Evolutionary conservation across 2,797 vertebrate genomes (phyloP).

Genomic region (Poeciliopsis paucimaculata): DNA sequence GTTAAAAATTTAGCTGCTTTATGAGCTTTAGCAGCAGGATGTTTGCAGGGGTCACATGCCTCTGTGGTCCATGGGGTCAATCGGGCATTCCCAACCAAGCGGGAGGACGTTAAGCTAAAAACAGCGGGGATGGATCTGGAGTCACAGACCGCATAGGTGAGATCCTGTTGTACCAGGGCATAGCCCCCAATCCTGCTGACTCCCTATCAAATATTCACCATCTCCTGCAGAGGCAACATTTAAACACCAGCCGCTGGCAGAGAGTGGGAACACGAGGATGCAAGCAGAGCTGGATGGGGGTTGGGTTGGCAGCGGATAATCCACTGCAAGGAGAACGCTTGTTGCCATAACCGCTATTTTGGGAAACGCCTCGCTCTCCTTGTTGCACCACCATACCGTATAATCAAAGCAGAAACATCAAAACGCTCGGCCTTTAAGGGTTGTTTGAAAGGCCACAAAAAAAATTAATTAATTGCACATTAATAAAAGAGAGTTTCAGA

Average conservation of each 20-base stretch:
- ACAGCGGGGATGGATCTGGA: conserved; percentile 19
- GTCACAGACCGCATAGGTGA: conserved; percentile 32
- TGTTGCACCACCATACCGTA: conserved; percentile 7
- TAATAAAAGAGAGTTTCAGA: conserved; percentile 31
- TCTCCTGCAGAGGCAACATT: conserved; percentile 67
- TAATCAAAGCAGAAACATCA: background rate
- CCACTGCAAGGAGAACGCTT: conserved; percentile 54
- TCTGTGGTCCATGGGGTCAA: conserved; percentile 9
- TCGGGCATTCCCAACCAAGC: conserved; percentile 8
- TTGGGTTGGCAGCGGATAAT: conserved; percentile 62
- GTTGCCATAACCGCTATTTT: conserved; percentile 58
- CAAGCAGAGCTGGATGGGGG: conserved; percentile 46
- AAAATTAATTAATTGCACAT: conserved; percentile 28
- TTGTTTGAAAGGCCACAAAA: conserved; percentile 17
- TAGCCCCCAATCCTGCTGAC: conserved; percentile 48
- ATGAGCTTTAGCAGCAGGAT: conserved; percentile 1
- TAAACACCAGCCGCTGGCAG: conserved; percentile 51
- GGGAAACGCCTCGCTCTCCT: conserved; percentile 36
- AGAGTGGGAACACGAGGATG: conserved; percentile 35
- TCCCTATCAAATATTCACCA: conserved; percentile 76
- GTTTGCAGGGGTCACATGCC: background rate
- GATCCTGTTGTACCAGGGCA: conserved; percentile 44
- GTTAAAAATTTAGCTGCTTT: background rate
- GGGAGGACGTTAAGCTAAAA: conserved; percentile 13
- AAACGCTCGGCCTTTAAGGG: background rate